Percentiles rank a stretch among this genome's conserved stretches.
Conservation (phyloP, 1,140 invertebrate genomes). For the Physella acuta region DNA sequence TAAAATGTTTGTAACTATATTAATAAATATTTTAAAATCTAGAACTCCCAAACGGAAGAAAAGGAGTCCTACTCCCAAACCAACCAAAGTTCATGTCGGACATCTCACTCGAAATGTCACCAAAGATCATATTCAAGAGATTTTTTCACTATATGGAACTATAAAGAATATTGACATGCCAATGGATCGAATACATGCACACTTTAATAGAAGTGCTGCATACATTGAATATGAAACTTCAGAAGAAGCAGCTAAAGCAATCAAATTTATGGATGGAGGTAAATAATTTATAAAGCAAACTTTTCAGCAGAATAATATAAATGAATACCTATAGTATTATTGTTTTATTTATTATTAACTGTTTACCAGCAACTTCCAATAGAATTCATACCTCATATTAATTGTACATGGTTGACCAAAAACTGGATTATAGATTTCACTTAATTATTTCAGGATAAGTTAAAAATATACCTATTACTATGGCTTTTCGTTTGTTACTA, state of each 20-base stretch:
- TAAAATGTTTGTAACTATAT: too few species aligned
- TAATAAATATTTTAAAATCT: conserved; percentile 1
- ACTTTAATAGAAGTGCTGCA: conserved; percentile 84
- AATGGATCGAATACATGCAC: conserved; percentile 80
- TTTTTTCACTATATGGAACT: conserved; percentile 88
- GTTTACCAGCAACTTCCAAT: too few species aligned
- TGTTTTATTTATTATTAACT: too few species aligned
- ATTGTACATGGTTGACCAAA: too few species aligned
- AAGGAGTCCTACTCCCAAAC: conserved; percentile 50
- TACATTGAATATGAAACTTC: conserved; percentile 92
- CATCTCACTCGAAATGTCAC: conserved; percentile 88
- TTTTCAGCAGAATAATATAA: too few species aligned
- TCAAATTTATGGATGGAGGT: conserved; percentile 99
- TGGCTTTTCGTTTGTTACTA: too few species aligned
- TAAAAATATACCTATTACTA: too few species aligned
- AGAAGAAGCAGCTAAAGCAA: conserved; percentile 95
- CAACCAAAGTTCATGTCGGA: conserved; percentile 84
- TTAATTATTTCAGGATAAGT: too few species aligned
- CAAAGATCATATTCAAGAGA: conserved; percentile 87
- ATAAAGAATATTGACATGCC: conserved; percentile 90
- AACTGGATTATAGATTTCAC: too few species aligned
- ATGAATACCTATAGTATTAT: too few species aligned
- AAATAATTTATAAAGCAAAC: too few species aligned
- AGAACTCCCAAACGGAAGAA: conserved; percentile 47
- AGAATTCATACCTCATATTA: too few species aligned